Evolutionary conservation across 2,797 vertebrate genomes (phyloP), one percentile per base, ranked within the genome.

Genomic region (Liparis tanakae): DNA sequence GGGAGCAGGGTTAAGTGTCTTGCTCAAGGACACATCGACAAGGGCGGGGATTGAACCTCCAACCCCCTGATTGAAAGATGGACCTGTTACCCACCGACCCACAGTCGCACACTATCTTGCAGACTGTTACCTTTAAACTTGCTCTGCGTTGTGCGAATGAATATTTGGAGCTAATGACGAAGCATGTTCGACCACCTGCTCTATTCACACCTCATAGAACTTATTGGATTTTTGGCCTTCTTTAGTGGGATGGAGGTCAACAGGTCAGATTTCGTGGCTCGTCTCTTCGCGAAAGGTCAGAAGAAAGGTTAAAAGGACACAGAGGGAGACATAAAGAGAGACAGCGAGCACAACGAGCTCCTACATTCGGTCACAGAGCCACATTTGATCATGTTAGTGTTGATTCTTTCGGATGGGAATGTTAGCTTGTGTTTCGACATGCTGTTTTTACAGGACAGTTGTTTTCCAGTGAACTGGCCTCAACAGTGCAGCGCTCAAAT

Each of bases 101-200:
- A 30, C 25, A 30, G 25, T 30, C 25, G 25, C 25, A 30, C 25
- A 30, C 25, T 30, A 30, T 72, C 72, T 30, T 75, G 78, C 79
- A 6, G 72, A 79, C 80, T 75, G 18, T 75, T 68, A 84, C 81
- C 62, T 82, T 3, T 77, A 83, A 89, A 85, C 87, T 68, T 88
- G 70, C 80, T 73, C 87, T 83, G 66, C 70, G 7, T 22, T 50
- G 86, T 92, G 87, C 70, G 88, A 89, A 78, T 79, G 80, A 85
- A 91, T 85, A 87, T 85, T 85, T 87, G 72, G 36, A 82, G 20
- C 82, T 89, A 89, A 89, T 86, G 76, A 79, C 79, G 57, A 20
- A 72, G 77, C 67, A 72, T 76, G 67, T 82, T 77, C 78, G 18
- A 1, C 85, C 87, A 91, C 83, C 89, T 90, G 88, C 85, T 84